Evolutionary conservation across 2,797 vertebrate species (phyloP).

Genomic region (Spinus pinus): DNA sequence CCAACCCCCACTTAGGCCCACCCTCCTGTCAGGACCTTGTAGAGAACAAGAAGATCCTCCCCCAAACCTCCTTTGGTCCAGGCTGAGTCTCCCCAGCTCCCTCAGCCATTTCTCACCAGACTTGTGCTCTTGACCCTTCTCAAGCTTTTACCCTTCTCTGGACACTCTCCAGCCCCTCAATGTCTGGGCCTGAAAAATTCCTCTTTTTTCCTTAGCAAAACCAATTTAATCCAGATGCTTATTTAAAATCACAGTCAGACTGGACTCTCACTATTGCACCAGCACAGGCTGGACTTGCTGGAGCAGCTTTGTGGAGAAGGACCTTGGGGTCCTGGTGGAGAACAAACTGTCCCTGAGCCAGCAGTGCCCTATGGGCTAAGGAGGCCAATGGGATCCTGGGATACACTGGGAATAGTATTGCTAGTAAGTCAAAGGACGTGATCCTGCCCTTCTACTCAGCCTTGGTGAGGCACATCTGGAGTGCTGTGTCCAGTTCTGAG

Average conservation of each 20-base stretch:
- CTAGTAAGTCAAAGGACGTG: neutral
- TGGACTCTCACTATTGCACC: neutral
- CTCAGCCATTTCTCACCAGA: neutral
- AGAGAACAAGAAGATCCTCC: neutral
- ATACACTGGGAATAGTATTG: neutral
- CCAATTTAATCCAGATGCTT: neutral
- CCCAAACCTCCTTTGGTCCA: neutral
- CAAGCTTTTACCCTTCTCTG: neutral
- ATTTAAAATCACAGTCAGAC: neutral
- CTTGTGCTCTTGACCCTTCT: neutral
- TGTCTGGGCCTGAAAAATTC: neutral
- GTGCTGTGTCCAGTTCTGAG: neutral
- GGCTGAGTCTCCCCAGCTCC: neutral
- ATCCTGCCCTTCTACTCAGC: neutral
- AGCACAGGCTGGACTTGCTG: neutral
- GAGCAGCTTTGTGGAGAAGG: neutral
- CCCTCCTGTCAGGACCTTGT: neutral
- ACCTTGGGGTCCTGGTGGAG: rapidly evolving
- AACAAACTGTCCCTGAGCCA: neutral
- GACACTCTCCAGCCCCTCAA: neutral
- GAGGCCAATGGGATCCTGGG: neutral
- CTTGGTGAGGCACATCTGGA: neutral
- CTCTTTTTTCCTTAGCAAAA: neutral
- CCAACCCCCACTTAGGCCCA: neutral
- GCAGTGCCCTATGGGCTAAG: neutral